Percentiles rank a stretch among this genome's conserved stretches.
Evolutionary conservation across 1,140 invertebrate genomes (phyloP).

Genomic region (Chelonus insularis): DNA sequence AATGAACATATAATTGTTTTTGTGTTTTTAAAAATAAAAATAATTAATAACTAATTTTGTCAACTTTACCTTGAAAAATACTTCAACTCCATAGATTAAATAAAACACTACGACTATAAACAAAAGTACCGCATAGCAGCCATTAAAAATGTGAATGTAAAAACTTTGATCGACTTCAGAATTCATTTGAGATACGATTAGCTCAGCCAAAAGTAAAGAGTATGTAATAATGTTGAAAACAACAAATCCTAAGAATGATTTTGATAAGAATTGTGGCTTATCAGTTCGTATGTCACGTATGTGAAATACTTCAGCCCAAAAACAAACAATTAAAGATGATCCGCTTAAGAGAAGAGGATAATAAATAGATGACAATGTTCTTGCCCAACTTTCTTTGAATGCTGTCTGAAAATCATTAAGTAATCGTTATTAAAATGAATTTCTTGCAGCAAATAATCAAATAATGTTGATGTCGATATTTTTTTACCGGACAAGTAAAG

Average conservation of each 20-base stretch:
- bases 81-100: conserved; percentile 92
- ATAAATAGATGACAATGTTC: conserved; percentile 84
- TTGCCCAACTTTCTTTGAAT: conserved; percentile 79
- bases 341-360: conserved; percentile 88
- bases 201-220: conserved; percentile 80
- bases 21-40: too few species aligned
- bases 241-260: conserved; percentile 89
- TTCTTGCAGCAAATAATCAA: too few species aligned
- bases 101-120: conserved; percentile 92
- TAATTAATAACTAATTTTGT: too few species aligned
- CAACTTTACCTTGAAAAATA: conserved; percentile 90
- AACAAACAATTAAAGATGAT: conserved; percentile 89
- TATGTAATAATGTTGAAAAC: conserved; percentile 89
- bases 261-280: conserved; percentile 86
- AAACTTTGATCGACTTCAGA: conserved; percentile 70
- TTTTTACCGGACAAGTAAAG: conserved; percentile 83
- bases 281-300: conserved; percentile 84
- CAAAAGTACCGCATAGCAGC: conserved; percentile 86
- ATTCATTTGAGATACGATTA: conserved; percentile 71
- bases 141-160: conserved; percentile 85
- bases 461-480: background rate
- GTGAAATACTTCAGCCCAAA: conserved; percentile 96
- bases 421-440: conserved; percentile 20
- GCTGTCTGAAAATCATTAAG: conserved; percentile 66
- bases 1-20: too few species aligned